Evolutionary conservation across 2,797 vertebrate species (phyloP).

Genomic region (Muscicapa comitata): DNA sequence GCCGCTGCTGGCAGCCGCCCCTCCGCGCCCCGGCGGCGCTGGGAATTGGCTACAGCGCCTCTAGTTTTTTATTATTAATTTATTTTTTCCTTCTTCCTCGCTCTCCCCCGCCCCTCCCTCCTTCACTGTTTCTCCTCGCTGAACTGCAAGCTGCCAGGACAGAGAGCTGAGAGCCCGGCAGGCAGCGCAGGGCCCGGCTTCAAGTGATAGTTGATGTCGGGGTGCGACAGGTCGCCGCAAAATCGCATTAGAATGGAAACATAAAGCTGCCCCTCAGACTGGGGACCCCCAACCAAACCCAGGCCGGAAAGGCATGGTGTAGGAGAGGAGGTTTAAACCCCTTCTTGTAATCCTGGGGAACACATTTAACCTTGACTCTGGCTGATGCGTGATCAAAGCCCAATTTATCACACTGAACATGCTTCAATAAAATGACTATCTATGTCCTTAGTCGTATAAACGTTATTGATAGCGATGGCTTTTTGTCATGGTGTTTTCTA

Average conservation of each 20-base stretch:
- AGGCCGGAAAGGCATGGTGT: neutral
- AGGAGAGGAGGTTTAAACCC: neutral
- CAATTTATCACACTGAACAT: conserved; percentile 50
- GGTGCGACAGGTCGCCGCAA: neutral
- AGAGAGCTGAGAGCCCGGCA: neutral
- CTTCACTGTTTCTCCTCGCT: neutral
- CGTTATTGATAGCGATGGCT: conserved; percentile 57
- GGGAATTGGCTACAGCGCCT: neutral
- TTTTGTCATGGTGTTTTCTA: conserved; percentile 66
- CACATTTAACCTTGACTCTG: neutral
- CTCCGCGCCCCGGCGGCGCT: neutral
- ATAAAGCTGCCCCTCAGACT: neutral
- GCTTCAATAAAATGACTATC: conserved; percentile 54
- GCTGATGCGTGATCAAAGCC: conserved; percentile 21
- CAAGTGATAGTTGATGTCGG: rapidly evolving
- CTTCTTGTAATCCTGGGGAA: neutral
- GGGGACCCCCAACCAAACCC: neutral
- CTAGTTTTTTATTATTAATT: neutral
- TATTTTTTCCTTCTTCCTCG: neutral
- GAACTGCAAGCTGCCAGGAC: neutral
- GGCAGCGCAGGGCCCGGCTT: neutral
- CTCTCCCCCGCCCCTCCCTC: neutral
- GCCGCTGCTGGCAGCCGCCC: neutral
- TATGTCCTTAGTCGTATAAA: conserved; percentile 42
- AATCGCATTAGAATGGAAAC: neutral